A percentile compares a stretch with the other conserved stretches of the same genome.
Conservation (phyloP, 2,113 vertebrate species). For the Puntigrus tetrazona region DNA sequence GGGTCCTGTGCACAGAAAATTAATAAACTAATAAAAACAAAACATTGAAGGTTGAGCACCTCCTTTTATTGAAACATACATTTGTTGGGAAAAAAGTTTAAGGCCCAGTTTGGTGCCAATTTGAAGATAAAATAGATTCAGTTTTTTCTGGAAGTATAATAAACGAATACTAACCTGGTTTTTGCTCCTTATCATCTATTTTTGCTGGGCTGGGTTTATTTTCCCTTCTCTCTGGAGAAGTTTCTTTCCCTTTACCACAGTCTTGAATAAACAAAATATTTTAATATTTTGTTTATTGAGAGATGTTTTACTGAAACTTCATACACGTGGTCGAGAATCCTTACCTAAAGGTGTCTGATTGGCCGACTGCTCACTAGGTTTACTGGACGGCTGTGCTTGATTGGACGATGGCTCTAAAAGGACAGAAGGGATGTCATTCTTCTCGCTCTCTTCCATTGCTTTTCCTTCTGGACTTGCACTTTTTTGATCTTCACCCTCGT, state of each 20-base stretch:
- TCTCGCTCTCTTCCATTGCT: slow-evolving; percentile 73
- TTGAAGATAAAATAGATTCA: background rate
- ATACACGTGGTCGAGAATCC: background rate
- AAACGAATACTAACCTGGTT: slow-evolving; percentile 77
- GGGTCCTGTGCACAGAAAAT: background rate
- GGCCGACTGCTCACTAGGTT: slow-evolving; percentile 62
- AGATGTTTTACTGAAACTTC: background rate
- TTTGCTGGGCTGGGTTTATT: slow-evolving; percentile 68
- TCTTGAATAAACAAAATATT: slow-evolving; percentile 61
- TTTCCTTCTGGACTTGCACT: slow-evolving; percentile 72
- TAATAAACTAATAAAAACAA: background rate
- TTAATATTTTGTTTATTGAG: background rate
- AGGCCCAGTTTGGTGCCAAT: background rate
- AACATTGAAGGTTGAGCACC: too few species aligned
- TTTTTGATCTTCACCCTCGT: slow-evolving; percentile 70
- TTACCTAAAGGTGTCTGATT: slow-evolving; percentile 67
- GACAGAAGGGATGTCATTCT: slow-evolving; percentile 64
- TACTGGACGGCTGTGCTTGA: slow-evolving; percentile 62
- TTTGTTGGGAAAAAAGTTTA: background rate
- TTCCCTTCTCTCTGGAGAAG: slow-evolving; percentile 77
- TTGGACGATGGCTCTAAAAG: slow-evolving; percentile 65
- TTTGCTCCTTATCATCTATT: slow-evolving; percentile 80
- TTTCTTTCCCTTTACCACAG: slow-evolving; percentile 75
- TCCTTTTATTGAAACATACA: too few species aligned
- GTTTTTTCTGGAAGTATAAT: background rate